Evolutionary conservation across 2,797 vertebrate genomes (phyloP), one percentile per base, ranked within the genome.

Genomic region (Avahi laniger): DNA sequence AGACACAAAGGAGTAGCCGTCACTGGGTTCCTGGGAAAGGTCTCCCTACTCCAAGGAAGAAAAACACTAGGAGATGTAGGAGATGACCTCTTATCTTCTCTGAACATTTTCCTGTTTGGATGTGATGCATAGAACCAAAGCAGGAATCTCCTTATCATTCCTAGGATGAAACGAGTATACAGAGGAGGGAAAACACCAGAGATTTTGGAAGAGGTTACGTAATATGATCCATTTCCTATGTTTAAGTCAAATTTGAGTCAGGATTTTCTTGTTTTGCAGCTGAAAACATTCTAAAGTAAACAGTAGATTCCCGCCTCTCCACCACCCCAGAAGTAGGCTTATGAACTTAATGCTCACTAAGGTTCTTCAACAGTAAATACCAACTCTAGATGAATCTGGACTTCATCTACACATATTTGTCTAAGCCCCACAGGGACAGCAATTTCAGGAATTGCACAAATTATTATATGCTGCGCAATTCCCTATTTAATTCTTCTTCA

Each of bases 211-310:
- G 0, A 76, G 10, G 10, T 41, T 50, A 46, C 18, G 14, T 48
- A 46, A 65, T 14, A 28, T 38, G n/a, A 80, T 61, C 20, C 5
- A 63, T 73, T 84, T 57, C 75, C 67, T 80, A n/a, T 69, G 48
- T 22, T 24, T 69, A 59, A 81, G n/a, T 52, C 78, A 81, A 59
- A 38, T 57, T 33, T 90, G 73, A 78, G 50, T 63, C 35, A 41
- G 33, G 11, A 26, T 83, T 93, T 90, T 81, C 38, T 95, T 82
- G 67, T 22, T 17, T 24, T 78, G 35, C 9, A 48, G 30, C 61
- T 93, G 41, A 92, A 82, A 93, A 48, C 33, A 91, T 48, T 75
- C n/a, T 96, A 43, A 73, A 91, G 69, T n/a, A 79, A 87, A 70
- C 22, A 76, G 24, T 14, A 48, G 41, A 35, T 46, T 26, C n/a